Conservation (phyloP, 2,888 invertebrate species). For the Pristionchus mayeri region DNA sequence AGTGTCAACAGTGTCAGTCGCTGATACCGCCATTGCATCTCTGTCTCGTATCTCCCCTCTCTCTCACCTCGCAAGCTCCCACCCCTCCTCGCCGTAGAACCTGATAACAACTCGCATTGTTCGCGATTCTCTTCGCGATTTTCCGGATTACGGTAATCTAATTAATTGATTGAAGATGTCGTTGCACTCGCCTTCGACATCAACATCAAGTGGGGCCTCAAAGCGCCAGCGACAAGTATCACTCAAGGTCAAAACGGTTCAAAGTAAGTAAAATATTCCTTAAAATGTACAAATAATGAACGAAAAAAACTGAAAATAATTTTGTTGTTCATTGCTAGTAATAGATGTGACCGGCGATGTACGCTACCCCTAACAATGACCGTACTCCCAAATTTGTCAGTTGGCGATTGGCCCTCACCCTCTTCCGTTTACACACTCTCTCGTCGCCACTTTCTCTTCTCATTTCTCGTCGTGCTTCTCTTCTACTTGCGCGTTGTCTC, state of each 20-base stretch:
- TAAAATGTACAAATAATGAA: not conserved
- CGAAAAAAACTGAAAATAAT: not conserved
- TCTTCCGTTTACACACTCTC: not conserved
- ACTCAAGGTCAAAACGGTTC: constrained; percentile 44
- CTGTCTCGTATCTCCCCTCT: constrained; percentile 8
- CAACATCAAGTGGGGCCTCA: not conserved
- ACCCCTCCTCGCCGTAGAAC: not conserved
- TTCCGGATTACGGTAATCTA: not conserved
- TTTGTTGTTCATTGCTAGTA: not conserved
- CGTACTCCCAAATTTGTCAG: not conserved
- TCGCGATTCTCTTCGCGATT: not conserved
- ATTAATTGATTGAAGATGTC: constrained; percentile 43
- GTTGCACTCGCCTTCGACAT: constrained; percentile 3
- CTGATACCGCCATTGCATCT: constrained; percentile 12
- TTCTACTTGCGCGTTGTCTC: not conserved
- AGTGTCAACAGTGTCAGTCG: not conserved
- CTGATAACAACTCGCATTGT: constrained; percentile 19
- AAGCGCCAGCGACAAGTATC: constrained; percentile 40
- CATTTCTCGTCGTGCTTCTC: constrained; percentile 15
- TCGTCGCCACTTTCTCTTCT: not conserved
- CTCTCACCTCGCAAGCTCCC: constrained; percentile 20
- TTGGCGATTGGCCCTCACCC: constrained; percentile 43
- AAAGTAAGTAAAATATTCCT: not conserved
- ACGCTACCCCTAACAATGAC: not conserved
- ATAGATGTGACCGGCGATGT: not conserved